phyloP scores from a whole-genome alignment of 2,113 vertebrate species.

The Cottus gobio region DNA sequence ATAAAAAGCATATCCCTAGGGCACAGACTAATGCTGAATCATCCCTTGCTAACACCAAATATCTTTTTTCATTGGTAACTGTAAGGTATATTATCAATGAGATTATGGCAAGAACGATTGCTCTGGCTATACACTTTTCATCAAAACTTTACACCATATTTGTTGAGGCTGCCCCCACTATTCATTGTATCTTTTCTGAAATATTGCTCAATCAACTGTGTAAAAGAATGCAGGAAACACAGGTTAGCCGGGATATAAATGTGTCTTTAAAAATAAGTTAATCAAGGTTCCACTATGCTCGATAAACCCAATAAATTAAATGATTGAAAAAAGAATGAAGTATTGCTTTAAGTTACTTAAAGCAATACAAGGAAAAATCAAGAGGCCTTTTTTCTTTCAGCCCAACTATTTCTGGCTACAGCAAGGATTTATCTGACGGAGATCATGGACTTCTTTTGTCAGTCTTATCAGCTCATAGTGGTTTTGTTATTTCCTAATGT shows the following conservation, averaged over 20 bases:
- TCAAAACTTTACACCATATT: too few relatives aligned
- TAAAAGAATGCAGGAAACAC: neutral
- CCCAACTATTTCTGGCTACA: neutral
- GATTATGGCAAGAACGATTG: too few relatives aligned
- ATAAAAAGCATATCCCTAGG: too few relatives aligned
- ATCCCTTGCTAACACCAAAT: neutral
- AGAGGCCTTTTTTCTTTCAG: neutral
- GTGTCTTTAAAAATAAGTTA: neutral
- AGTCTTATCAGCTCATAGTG: constrained; percentile 17
- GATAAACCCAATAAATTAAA: neutral
- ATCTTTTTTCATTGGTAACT: too few relatives aligned
- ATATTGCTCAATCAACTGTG: neutral
- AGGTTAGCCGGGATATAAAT: neutral
- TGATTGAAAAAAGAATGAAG: neutral
- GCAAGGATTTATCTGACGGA: neutral
- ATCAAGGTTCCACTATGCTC: neutral
- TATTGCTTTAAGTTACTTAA: neutral
- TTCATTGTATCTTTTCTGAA: neutral
- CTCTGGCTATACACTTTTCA: too few relatives aligned
- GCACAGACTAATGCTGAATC: neutral
- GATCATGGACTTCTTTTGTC: constrained; percentile 24
- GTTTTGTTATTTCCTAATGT: constrained; percentile 41
- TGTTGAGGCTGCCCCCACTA: too few relatives aligned
- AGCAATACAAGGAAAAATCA: neutral
- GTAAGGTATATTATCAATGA: too few relatives aligned